Evolutionary conservation across 2,797 vertebrate genomes (phyloP), one percentile per base, ranked within the genome.

Genomic region (Urophycis tenuis): DNA sequence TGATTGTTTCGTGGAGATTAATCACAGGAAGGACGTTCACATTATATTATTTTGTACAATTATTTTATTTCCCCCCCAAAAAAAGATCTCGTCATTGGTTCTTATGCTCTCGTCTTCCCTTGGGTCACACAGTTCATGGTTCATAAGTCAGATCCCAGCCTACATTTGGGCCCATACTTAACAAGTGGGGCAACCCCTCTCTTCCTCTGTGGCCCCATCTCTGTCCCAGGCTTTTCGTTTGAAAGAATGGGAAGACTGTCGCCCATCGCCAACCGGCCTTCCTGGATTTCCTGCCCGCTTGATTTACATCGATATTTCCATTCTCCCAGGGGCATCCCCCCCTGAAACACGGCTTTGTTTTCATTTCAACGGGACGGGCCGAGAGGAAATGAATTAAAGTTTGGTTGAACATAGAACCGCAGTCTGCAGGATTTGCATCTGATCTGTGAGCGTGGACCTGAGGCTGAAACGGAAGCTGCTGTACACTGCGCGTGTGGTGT

Each of bases 271-370:
- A 34, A 72, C 71, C 77, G 78, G 76, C 64, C 69, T 31, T 71
- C 60, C 77, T 78, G 22, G 75, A 81, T 82, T 79, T 83, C 75
- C 80, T 83, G 75, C 78, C 49, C 73, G 34, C 74, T 60, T 60
- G 70, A 64, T 32, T 73, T 35, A n/a, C 31, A 3, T 74, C 79
- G 67, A 82, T 78, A 78, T 78, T 80, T 19, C 73, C 70, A 71
- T 64, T 75, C 72, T 78, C 33, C 22, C 12, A 49, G 19, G 30
- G 74, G 14, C 19, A 83, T 73, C 45, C 45, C 45, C 17, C 35
- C 73, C 77, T 39, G 75, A 70, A 83, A 70, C 7, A 35, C 72
- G 3, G 19, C 60, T 76, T 77, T 77, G 49, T 83, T 77, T 78
- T 77, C 53, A 76, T 41, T 29, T 29, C 8, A 67, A 17, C 60